Base-by-base conservation (phyloP, 2,888 invertebrate species). In the Halictus quadricinctus region DNA sequence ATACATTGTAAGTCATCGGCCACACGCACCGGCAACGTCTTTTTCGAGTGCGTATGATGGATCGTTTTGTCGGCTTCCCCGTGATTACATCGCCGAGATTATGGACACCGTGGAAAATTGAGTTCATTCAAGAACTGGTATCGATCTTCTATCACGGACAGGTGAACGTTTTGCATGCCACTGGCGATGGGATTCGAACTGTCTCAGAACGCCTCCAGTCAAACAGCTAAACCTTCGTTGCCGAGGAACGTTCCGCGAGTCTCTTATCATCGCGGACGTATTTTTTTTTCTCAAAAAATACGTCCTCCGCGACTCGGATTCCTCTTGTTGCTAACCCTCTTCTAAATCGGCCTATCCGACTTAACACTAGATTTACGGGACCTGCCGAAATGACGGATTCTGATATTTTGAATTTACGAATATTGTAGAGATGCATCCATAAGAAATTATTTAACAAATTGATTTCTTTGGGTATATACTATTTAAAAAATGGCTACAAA, bases 111-210 rank as follows among this genome's bases (percentile, higher is more conserved):
- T 76, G 73, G 83, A 85, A 84, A 84, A 86, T 86, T 79, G 80
- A 75, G 84, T 76, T 72, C 76, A 79, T 84, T 79, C 72, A 81
- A 60, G 76, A 58, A 15, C 58, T 36, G 36, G 60, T 81, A 86
- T 86, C 81, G 84, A 86, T 86, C 81, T 79, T 70, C 76, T 73
- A 85, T 79, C 72, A 76, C 48, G 10, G 72, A 48, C 75, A 83
- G 76, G 76, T 64, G 72, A 64, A 83, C 69, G 60, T 76, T 83
- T 79, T 76, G 64, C 41, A 41, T 66, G 36, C 66, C 29, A 36
- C 18, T 18, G 36, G 29, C 64, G 36, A 64, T 64, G 64, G 66
- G 66, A 66, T 66, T 36, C 36, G 36, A 66, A 66, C 36, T 66
- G 66, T 66, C 36, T 66, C 66, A 36, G 18, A 3, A 66, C 66